Evolutionary conservation across 2,113 vertebrate species (phyloP), one percentile per base, ranked within the genome.

Genomic region (Hystrix brachyura): DNA sequence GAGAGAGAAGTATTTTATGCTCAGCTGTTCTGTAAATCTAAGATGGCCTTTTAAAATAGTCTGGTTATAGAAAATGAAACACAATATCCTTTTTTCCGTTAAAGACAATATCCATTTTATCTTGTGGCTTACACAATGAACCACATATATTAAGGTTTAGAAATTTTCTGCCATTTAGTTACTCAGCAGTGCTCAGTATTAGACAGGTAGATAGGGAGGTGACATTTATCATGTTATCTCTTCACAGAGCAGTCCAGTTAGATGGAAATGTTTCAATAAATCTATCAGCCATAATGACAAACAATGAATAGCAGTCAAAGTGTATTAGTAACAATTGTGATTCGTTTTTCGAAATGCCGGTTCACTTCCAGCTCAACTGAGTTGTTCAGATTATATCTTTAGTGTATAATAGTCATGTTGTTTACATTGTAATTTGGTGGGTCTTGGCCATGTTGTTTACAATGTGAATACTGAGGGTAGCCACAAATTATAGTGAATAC

Each of bases 371-470:
- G 32, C 43, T 96, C 57, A 94, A 74, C 9, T 79, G 55, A 60
- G 13, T 90, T 92, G 80, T 90, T 96, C n/a, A 72, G 32, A 96
- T 53, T 86, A 34, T 95, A 78, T 79, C 96, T 93, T 38, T 94
- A 53, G 15, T 93, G 32, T 72, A 34, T 62, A 93, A 86, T 48
- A 89, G n/a, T 83, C 38, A 86, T 65, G 46, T 38, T 15, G 9
- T 80, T 96, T 76, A 88, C 18, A 83, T 0, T 69, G 25, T 64
- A 46, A 74, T 93, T 51, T 92, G 27, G 25, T 91, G 32, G 79
- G 55, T 69, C 86, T 74, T 29, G 69, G 32, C 67, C 34, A 87
- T 69, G n/a, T 34, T 21, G 7, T 81, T 96, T 85, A 86, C 18
- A 79, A 1, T 59, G 21, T 85, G 64, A 81, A 38, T 38, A 79